Percentiles rank a stretch among this genome's conserved stretches.
Evolutionary conservation across 2,113 vertebrate species (phyloP).

Genomic region (Xenopus borealis): DNA sequence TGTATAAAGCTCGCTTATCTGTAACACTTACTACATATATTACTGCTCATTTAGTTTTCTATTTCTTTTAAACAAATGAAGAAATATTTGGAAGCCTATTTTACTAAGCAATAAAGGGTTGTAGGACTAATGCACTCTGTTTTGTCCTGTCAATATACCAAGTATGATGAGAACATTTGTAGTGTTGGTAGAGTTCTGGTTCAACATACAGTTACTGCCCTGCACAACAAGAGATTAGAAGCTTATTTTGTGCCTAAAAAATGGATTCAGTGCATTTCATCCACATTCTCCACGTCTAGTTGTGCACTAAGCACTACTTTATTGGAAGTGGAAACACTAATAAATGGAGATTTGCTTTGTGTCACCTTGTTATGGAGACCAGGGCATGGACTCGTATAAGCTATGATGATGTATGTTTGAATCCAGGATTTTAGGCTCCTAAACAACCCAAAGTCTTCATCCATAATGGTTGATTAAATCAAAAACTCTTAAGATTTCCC

Average conservation of each 20-base stretch:
- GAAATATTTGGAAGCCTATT: too few relatives aligned
- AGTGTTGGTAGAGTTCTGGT: background rate
- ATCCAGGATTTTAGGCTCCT: constrained; percentile 3
- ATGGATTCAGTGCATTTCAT: constrained; percentile 28
- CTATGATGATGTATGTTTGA: background rate
- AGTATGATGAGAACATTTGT: background rate
- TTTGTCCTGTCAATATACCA: too few relatives aligned
- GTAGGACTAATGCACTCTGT: too few relatives aligned
- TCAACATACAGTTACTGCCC: constrained; percentile 12
- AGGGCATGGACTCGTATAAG: background rate
- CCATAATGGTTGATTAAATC: constrained; percentile 5
- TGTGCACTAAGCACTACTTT: constrained; percentile 17
- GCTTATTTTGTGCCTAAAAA: constrained; percentile 36
- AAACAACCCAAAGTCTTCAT: constrained; percentile 11
- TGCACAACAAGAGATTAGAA: constrained; percentile 40
- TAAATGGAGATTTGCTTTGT: constrained; percentile 9
- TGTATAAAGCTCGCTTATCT: too few relatives aligned
- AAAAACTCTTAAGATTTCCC: constrained; percentile 18
- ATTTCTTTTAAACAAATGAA: too few relatives aligned
- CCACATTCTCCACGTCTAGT: constrained; percentile 5
- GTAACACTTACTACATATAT: too few relatives aligned
- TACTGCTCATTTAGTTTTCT: too few relatives aligned
- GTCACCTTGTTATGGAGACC: constrained; percentile 25
- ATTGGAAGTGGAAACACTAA: constrained; percentile 4
- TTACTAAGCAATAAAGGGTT: too few relatives aligned